A percentile compares a stretch with the other conserved stretches of the same genome.
phyloP scores from a whole-genome alignment of 2,888 invertebrate species.

The Phasia obesa region DNA sequence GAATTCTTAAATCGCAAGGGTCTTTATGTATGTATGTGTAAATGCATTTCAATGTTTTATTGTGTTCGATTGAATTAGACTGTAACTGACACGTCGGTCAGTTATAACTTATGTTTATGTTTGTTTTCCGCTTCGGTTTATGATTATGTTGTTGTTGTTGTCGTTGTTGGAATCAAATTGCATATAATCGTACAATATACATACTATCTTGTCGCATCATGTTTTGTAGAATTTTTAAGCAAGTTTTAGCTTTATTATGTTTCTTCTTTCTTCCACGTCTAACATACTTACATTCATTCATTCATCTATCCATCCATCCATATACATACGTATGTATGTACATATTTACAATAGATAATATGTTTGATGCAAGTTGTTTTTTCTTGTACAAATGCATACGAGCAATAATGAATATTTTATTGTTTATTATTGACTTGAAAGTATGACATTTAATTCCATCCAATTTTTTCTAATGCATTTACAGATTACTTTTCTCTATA shows the following conservation, averaged over 20 bases:
- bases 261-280: constrained; percentile 37
- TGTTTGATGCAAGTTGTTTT: constrained; percentile 30
- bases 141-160: constrained; percentile 32
- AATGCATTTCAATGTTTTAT: not conserved
- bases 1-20: not conserved
- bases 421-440: constrained; percentile 59
- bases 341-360: constrained; percentile 20
- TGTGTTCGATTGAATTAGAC: constrained; percentile 55
- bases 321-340: too few relatives aligned
- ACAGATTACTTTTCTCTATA: constrained; percentile 52
- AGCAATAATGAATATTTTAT: constrained; percentile 17
- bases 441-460: constrained; percentile 64
- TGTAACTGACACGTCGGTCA: constrained; percentile 54
- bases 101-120: constrained; percentile 35
- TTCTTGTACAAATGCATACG: constrained; percentile 10
- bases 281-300: not conserved
- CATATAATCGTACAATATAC: constrained; percentile 63
- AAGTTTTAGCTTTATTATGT: constrained; percentile 55
- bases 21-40: not conserved
- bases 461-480: constrained; percentile 62
- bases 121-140: not conserved
- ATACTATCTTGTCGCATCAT: constrained; percentile 59
- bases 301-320: not conserved
- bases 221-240: constrained; percentile 37
- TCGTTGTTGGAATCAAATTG: constrained; percentile 60